phyloP scores from a whole-genome alignment of 2,113 vertebrate species.

The Terrapene triunguis region DNA sequence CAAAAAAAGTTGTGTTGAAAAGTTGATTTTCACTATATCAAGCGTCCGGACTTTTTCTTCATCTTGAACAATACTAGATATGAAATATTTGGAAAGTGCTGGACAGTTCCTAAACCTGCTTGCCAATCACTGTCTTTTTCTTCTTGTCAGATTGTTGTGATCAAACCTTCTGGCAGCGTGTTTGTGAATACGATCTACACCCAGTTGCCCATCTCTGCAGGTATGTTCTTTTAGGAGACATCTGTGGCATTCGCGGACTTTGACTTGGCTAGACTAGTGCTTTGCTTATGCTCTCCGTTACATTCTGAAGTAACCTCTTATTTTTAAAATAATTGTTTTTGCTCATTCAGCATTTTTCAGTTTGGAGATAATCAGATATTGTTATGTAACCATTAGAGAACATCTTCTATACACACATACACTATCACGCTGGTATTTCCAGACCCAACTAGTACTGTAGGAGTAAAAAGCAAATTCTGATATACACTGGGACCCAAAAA shows the following conservation, averaged over 20 bases:
- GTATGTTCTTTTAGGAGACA: constrained; percentile 69
- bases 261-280: not conserved
- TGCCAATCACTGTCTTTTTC: not conserved
- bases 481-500: not conserved
- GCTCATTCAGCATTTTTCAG: not conserved
- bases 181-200: constrained; percentile 86
- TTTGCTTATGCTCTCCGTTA: not conserved
- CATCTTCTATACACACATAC: not conserved
- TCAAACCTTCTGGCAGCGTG: constrained; percentile 84
- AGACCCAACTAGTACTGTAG: not conserved
- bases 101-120: not conserved
- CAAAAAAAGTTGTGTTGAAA: not conserved
- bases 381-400: not conserved
- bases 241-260: not conserved
- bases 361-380: not conserved
- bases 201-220: constrained; percentile 87
- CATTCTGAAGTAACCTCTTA: not conserved
- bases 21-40: not conserved
- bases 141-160: constrained; percentile 80
- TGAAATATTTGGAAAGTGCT: not conserved
- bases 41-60: not conserved
- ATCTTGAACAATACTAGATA: not conserved
- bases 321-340: not conserved
- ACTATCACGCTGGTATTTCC: not conserved
- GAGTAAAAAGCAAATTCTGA: not conserved